phyloP scores from a whole-genome alignment of 2,113 vertebrate genomes.

The Hirundichthys speculiger region DNA sequence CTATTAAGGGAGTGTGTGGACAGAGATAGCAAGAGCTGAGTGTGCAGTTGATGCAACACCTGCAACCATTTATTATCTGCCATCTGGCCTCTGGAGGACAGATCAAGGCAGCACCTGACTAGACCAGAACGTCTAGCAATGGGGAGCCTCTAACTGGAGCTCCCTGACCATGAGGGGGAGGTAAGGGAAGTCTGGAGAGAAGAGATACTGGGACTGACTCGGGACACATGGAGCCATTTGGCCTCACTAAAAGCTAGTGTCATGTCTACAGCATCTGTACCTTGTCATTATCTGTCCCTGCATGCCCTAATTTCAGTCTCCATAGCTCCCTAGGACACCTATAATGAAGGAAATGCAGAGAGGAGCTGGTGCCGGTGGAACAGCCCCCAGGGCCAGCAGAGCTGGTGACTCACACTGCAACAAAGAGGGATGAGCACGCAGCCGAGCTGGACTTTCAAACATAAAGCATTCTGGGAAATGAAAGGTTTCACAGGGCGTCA shows the following conservation, averaged over 20 bases:
- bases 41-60: constrained; percentile 51
- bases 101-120: constrained; percentile 61
- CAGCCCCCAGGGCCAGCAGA: constrained; percentile 42
- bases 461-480: constrained; percentile 23
- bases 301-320: constrained; percentile 77
- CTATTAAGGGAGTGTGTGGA: constrained; percentile 8
- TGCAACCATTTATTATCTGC: constrained; percentile 57
- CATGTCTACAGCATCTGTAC: constrained; percentile 74
- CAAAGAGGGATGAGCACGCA: constrained; percentile 39
- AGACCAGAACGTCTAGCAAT: constrained; percentile 24
- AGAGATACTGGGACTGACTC: constrained; percentile 35
- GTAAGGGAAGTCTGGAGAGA: background rate
- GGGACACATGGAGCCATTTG: constrained; percentile 77
- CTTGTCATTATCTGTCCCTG: constrained; percentile 82
- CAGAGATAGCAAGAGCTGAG: constrained; percentile 41
- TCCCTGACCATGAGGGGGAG: constrained; percentile 19
- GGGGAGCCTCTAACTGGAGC: constrained; percentile 25
- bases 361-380: constrained; percentile 66
- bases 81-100: constrained; percentile 56
- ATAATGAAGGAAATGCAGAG: constrained; percentile 74
- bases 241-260: constrained; percentile 73
- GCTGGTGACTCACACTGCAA: constrained; percentile 57
- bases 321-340: constrained; percentile 64
- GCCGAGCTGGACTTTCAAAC: constrained; percentile 44
- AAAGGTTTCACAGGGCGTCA: constrained; percentile 28